Evolutionary conservation across 2,113 vertebrate genomes (phyloP).

Genomic region (Porphyrio hochstetteri): DNA sequence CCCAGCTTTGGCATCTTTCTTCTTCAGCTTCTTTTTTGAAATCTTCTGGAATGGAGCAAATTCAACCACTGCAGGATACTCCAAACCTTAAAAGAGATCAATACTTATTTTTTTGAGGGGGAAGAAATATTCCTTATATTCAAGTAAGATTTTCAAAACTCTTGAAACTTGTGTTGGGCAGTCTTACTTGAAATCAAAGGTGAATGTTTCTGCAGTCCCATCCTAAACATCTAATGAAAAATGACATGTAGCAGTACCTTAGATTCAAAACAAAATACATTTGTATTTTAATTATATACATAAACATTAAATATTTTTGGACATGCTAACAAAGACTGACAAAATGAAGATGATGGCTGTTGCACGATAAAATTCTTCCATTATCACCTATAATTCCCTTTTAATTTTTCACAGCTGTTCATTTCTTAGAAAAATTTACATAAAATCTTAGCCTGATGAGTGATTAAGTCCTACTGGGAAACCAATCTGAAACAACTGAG

Average conservation of each 20-base stretch:
- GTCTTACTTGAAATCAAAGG: neutral
- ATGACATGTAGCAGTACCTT: neutral
- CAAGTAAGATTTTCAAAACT: neutral
- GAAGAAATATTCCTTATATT: neutral
- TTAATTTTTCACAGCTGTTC: neutral
- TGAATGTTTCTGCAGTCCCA: neutral
- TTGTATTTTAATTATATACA: neutral
- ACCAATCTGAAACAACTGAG: neutral
- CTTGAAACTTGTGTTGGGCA: neutral
- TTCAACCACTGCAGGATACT: slow-evolving; percentile 97
- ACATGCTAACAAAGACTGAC: neutral
- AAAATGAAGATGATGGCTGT: neutral
- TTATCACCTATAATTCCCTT: neutral
- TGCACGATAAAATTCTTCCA: neutral
- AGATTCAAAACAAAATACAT: neutral
- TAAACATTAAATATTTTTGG: neutral
- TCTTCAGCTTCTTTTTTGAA: slow-evolving; percentile 96
- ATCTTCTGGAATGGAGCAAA: slow-evolving; percentile 99
- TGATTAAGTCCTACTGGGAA: neutral
- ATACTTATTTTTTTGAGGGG: neutral
- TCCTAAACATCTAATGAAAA: neutral
- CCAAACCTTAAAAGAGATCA: slow-evolving; percentile 83
- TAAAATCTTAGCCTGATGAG: neutral
- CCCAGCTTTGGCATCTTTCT: slow-evolving; percentile 92
- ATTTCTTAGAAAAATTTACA: neutral